Percentiles rank a stretch among this genome's conserved stretches.
These are phyloP conservation scores for Drosophila novamexicana DNA, from an alignment of 1,140 invertebrate species.

Conservation along the genomic window DNA sequence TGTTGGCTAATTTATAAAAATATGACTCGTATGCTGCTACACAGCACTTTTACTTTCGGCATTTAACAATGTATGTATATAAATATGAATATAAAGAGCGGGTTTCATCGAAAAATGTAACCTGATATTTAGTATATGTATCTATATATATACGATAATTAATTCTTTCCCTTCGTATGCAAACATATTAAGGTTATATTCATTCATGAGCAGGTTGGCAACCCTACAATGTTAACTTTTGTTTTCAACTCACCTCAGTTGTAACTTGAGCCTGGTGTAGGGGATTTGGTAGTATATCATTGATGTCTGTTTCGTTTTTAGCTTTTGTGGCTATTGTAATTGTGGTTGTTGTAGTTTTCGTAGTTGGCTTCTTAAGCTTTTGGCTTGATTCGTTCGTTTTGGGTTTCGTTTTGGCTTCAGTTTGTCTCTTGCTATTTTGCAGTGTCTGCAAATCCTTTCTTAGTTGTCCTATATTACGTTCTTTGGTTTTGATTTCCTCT, in stretches of 20 bases:
- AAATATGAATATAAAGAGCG: too few species aligned
- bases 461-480: slow-evolving; percentile 86
- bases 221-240: slow-evolving; percentile 9
- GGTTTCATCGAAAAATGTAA: not conserved
- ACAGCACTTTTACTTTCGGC: too few species aligned
- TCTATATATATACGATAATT: not conserved
- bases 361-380: slow-evolving; percentile 78
- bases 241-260: slow-evolving; percentile 74
- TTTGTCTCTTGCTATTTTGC: slow-evolving; percentile 63
- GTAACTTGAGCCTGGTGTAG: slow-evolving; percentile 77
- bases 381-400: slow-evolving; percentile 80
- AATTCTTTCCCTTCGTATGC: not conserved
- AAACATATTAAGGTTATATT: not conserved
- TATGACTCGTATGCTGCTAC: too few species aligned
- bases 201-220: not conserved
- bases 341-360: slow-evolving; percentile 55
- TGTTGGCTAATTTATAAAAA: too few species aligned
- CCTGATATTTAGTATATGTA: not conserved
- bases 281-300: slow-evolving; percentile 58
- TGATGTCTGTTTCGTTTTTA: slow-evolving; percentile 72
- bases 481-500: slow-evolving; percentile 88
- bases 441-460: slow-evolving; percentile 84
- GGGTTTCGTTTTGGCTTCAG: slow-evolving; percentile 75
- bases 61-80: too few species aligned
- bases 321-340: slow-evolving; percentile 55